phyloP scores from a whole-genome alignment of 2,888 invertebrate genomes.

The Andrena haemorrhoa region DNA sequence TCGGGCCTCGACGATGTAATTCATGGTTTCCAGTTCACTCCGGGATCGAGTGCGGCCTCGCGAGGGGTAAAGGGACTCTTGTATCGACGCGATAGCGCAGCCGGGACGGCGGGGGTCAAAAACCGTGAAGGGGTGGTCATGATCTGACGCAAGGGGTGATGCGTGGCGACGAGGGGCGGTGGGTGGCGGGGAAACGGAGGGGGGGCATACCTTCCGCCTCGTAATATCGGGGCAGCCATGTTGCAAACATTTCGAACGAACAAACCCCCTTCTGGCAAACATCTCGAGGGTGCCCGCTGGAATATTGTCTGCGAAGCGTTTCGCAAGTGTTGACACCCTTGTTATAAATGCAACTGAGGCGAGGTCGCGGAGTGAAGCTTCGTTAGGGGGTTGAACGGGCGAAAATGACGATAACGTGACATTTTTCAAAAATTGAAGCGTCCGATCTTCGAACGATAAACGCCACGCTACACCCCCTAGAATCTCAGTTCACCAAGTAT shows the following conservation, averaged over 20 bases:
- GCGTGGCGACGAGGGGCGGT: conserved; percentile 32
- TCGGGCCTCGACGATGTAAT: conserved; percentile 45
- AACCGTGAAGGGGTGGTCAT: conserved; percentile 68
- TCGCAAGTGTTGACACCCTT: conserved; percentile 7
- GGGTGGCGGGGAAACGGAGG: conserved; percentile 30
- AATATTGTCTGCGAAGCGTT: conserved; percentile 22
- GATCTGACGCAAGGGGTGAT: conserved; percentile 58
- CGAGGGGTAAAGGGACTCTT: conserved; percentile 62
- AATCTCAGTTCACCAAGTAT: too few relatives aligned
- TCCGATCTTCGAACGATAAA: background rate
- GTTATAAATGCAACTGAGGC: conserved; percentile 21
- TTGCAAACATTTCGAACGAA: conserved; percentile 58
- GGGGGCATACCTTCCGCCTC: conserved; percentile 44
- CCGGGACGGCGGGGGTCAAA: conserved; percentile 64
- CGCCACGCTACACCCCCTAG: too few relatives aligned
- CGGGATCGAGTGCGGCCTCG: conserved; percentile 44
- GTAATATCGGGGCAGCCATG: conserved; percentile 51
- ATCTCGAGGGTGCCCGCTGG: conserved; percentile 35
- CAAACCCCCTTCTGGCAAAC: conserved; percentile 40
- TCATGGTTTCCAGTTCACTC: conserved; percentile 61
- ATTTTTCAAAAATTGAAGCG: background rate
- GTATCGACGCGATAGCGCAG: conserved; percentile 66
- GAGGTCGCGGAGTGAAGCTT: conserved; percentile 9
- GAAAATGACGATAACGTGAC: background rate
- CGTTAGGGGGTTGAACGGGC: background rate